Percentiles rank a stretch among this genome's conserved stretches.
These are phyloP conservation scores for Caenorhabditis briggsae DNA, from an alignment of 1,140 invertebrate genomes.

Conservation along the genomic window DNA sequence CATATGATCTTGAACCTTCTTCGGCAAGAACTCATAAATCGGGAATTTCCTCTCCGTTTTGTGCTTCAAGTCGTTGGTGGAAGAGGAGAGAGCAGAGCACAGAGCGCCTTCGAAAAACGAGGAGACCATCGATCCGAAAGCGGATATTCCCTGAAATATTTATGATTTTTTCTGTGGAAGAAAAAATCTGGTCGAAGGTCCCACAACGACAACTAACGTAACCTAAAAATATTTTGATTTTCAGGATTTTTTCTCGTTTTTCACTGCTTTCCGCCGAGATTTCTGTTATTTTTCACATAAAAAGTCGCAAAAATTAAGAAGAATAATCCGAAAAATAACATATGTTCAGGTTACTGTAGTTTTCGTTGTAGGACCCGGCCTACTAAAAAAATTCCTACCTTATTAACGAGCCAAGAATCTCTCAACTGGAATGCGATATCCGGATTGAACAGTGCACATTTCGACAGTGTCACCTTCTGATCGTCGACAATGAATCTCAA, in stretches of 20 bases:
- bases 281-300: background rate
- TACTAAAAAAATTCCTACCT: background rate
- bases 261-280: too few relatives aligned
- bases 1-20: slow-evolving; percentile 66
- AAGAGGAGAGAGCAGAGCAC: slow-evolving; percentile 22
- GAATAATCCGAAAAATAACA: too few relatives aligned
- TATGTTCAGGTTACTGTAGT: too few relatives aligned
- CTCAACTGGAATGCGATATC: slow-evolving; percentile 40
- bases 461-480: slow-evolving; percentile 23
- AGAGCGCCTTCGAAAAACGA: slow-evolving; percentile 47
- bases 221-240: too few relatives aligned
- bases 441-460: slow-evolving; percentile 45
- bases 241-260: too few relatives aligned
- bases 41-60: slow-evolving; percentile 34
- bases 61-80: slow-evolving; percentile 21
- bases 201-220: background rate
- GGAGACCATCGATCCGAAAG: slow-evolving; percentile 17
- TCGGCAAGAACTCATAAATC: slow-evolving; percentile 45
- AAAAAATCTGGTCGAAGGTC: too few relatives aligned
- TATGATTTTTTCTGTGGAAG: too few relatives aligned
- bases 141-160: slow-evolving; percentile 33
- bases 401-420: slow-evolving; percentile 41
- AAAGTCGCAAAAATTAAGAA: too few relatives aligned
- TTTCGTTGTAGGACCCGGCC: too few relatives aligned
- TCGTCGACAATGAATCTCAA: slow-evolving; percentile 46